These are phyloP conservation scores for Mythimna vitellina DNA, from an alignment of 2,888 invertebrate species.

Conservation along the genomic window DNA sequence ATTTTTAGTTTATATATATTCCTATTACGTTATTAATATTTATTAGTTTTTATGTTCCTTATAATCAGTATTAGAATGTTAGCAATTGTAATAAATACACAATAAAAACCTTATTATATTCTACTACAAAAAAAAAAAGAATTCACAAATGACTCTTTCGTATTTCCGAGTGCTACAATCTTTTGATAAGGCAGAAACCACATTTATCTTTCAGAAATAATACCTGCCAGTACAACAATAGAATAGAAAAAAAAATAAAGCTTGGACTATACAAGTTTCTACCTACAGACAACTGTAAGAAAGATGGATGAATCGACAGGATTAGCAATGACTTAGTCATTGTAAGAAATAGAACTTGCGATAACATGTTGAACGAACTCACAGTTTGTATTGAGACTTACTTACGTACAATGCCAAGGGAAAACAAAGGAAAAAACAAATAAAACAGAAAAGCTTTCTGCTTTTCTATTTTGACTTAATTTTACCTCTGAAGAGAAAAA, in stretches of 20 bases:
- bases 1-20: too few species aligned
- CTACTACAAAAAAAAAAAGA: slow-evolving; percentile 1
- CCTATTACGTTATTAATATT: too few species aligned
- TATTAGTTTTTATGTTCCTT: too few species aligned
- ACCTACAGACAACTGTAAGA: slow-evolving; percentile 16
- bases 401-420: slow-evolving; percentile 11
- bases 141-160: slow-evolving; percentile 4
- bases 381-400: slow-evolving; percentile 17
- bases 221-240: slow-evolving; percentile 25
- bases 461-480: slow-evolving; percentile 42
- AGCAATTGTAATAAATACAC: too few species aligned
- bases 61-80: too few species aligned
- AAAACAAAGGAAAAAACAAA: slow-evolving; percentile 41
- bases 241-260: slow-evolving; percentile 6
- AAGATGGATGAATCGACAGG: slow-evolving; percentile 31
- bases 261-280: slow-evolving; percentile 8
- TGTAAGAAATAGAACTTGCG: slow-evolving; percentile 32
- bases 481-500: slow-evolving; percentile 31
- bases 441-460: slow-evolving; percentile 24
- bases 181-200: slow-evolving; percentile 23
- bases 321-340: slow-evolving; percentile 33
- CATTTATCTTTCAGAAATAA: slow-evolving; percentile 32
- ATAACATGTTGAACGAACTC: slow-evolving; percentile 35
- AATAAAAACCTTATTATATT: too few species aligned
- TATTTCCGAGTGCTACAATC: slow-evolving; percentile 13